Conservation (phyloP, 2,797 vertebrate species). For the Falco peregrinus region DNA sequence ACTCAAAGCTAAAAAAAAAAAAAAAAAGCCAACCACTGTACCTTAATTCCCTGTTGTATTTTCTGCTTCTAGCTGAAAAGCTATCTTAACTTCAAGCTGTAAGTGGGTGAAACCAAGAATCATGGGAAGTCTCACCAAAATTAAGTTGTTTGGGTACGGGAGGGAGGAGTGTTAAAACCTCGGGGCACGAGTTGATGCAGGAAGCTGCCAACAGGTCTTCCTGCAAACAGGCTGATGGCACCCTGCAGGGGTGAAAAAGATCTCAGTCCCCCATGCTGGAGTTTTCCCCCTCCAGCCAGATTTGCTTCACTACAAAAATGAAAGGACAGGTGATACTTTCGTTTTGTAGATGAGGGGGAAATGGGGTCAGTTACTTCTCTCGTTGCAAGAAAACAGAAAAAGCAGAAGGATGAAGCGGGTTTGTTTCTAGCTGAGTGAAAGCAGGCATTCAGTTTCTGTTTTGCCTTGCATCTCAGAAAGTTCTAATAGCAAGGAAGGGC, state of each 20-base stretch:
- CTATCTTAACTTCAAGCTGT: not conserved
- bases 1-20: not conserved
- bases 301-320: not conserved
- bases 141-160: not conserved
- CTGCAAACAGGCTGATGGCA: not conserved
- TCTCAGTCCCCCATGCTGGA: not conserved
- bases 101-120: not conserved
- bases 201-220: not conserved
- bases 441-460: not conserved
- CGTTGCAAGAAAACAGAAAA: not conserved
- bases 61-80: not conserved
- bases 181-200: not conserved
- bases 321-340: not conserved
- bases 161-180: not conserved
- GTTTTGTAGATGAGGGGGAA: not conserved
- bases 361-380: not conserved
- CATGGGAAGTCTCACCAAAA: not conserved
- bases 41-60: not conserved
- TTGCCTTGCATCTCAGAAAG: not conserved
- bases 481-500: not conserved
- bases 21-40: not conserved
- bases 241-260: not conserved
- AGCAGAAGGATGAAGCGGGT: accelerated
- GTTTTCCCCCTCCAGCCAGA: not conserved
- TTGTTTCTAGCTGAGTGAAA: not conserved